phyloP scores from a whole-genome alignment of 2,888 invertebrate species.

The Tetragonula carbonaria region DNA sequence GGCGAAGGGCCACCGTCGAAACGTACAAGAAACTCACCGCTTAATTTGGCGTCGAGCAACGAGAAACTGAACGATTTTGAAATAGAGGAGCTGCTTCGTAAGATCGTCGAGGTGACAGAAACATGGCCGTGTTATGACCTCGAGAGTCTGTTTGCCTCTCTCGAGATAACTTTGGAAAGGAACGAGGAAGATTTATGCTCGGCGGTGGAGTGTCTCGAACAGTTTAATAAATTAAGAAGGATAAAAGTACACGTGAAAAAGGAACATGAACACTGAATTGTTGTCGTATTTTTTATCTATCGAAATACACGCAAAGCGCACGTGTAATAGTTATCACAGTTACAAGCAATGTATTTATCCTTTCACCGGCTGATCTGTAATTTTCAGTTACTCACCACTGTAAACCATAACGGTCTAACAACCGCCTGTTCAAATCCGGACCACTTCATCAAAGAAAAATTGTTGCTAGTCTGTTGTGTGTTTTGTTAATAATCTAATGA shows the following conservation, averaged over 20 bases:
- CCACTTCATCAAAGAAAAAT: not conserved
- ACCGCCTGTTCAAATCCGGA: slow-evolving; percentile 4
- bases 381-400: slow-evolving; percentile 1
- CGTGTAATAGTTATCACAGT: not conserved
- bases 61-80: slow-evolving; percentile 71
- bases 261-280: slow-evolving; percentile 38
- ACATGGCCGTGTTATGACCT: slow-evolving; percentile 77
- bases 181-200: slow-evolving; percentile 60
- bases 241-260: slow-evolving; percentile 51
- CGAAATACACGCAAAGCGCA: too few species aligned
- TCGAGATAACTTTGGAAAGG: slow-evolving; percentile 70
- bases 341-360: not conserved
- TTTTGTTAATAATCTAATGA: slow-evolving; percentile 6
- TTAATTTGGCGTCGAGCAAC: slow-evolving; percentile 40
- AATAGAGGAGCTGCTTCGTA: slow-evolving; percentile 73
- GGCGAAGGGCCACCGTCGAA: slow-evolving; percentile 73
- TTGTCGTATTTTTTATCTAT: not conserved
- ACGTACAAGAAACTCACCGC: slow-evolving; percentile 68
- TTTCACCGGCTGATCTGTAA: slow-evolving; percentile 6
- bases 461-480: not conserved
- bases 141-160: slow-evolving; percentile 72
- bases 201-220: slow-evolving; percentile 65
- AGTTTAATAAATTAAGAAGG: slow-evolving; percentile 59
- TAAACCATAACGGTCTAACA: not conserved
- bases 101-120: slow-evolving; percentile 72